phyloP scores from a whole-genome alignment of 2,888 invertebrate genomes.

The Scelioninae gen. 1 region DNA sequence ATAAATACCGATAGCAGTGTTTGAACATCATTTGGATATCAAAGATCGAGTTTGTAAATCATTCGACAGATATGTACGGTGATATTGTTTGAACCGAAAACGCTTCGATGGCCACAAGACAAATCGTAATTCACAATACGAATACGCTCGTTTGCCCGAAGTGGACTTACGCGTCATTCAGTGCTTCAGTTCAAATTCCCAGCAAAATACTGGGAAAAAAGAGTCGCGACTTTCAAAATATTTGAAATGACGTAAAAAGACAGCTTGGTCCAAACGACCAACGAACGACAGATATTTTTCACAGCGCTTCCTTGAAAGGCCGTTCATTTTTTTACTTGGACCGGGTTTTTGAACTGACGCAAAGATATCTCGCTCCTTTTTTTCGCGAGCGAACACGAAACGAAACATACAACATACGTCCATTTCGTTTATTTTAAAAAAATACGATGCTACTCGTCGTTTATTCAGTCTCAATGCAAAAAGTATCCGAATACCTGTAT shows the following conservation, averaged over 20 bases:
- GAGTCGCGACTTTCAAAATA: conserved; percentile 10
- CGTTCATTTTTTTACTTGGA: not conserved
- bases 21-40: conserved; percentile 52
- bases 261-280: not conserved
- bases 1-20: conserved; percentile 59
- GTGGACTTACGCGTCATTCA: conserved; percentile 21
- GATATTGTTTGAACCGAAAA: conserved; percentile 45
- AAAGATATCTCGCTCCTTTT: conserved; percentile 8
- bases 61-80: conserved; percentile 63
- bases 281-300: conserved; percentile 12
- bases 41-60: conserved; percentile 57
- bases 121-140: conserved; percentile 53
- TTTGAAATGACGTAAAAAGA: conserved; percentile 1
- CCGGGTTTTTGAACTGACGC: conserved; percentile 36
- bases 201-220: not conserved
- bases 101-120: conserved; percentile 54
- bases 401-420: conserved; percentile 60
- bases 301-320: not conserved
- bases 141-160: conserved; percentile 36
- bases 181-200: conserved; percentile 35
- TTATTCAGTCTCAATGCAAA: conserved; percentile 69
- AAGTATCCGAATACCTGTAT: conserved; percentile 65
- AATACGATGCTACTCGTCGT: conserved; percentile 66
- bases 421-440: conserved; percentile 65
- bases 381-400: conserved; percentile 39